These are phyloP conservation scores for Nematolebias whitei DNA, from an alignment of 2,113 vertebrate genomes.

Conservation along the genomic window DNA sequence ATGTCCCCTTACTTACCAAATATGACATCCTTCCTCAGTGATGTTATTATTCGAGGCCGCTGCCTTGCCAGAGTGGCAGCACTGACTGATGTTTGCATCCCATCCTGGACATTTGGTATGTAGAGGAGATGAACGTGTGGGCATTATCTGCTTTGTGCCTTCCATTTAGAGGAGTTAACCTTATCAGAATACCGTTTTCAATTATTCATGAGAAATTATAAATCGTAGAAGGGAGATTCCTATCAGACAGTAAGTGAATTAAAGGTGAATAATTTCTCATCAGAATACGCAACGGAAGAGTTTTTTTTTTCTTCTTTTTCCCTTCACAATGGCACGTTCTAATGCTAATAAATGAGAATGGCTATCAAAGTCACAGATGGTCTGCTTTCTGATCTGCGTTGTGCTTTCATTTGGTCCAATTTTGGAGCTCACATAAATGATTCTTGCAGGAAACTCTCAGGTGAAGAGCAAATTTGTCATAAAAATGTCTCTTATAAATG, in stretches of 20 bases:
- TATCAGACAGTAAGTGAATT: slow-evolving; percentile 45
- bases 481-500: slow-evolving; percentile 12
- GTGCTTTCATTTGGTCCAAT: slow-evolving; percentile 57
- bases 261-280: slow-evolving; percentile 27
- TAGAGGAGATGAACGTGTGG: slow-evolving; percentile 1
- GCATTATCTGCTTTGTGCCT: slow-evolving; percentile 18
- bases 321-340: slow-evolving; percentile 17
- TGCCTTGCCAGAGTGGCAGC: slow-evolving; percentile 5
- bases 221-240: slow-evolving; percentile 15
- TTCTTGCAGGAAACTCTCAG: slow-evolving; percentile 38
- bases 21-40: background rate
- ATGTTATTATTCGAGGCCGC: slow-evolving; percentile 16
- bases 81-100: slow-evolving; percentile 28
- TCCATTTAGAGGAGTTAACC: slow-evolving; percentile 19
- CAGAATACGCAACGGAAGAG: background rate
- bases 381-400: slow-evolving; percentile 52
- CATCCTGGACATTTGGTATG: slow-evolving; percentile 1
- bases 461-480: slow-evolving; percentile 16
- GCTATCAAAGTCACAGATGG: slow-evolving; percentile 38
- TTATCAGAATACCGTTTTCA: slow-evolving; percentile 37
- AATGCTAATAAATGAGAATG: slow-evolving; percentile 56
- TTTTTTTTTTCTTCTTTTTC: background rate
- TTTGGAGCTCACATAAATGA: slow-evolving; percentile 41
- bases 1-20: background rate
- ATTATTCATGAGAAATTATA: slow-evolving; percentile 35